Evolutionary conservation across 2,113 vertebrate species (phyloP).

Genomic region (Ciconia boyciana): DNA sequence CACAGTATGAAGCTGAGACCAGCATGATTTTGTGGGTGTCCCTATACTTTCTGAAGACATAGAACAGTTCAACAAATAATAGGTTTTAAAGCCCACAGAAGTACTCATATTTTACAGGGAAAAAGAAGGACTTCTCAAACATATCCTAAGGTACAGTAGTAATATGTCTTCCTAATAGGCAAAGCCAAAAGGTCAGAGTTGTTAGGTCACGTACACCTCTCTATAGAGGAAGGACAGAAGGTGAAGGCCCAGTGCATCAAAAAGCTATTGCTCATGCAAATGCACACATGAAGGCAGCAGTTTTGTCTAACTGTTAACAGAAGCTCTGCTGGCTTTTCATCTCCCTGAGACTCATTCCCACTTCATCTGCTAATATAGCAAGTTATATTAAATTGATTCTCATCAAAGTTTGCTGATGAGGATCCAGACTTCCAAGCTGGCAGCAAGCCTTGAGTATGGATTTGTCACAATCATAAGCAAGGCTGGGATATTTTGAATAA

Average conservation of each 20-base stretch:
- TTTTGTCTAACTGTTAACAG: background rate
- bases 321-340: background rate
- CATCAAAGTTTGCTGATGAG: background rate
- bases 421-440: conserved; percentile 1
- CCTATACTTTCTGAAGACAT: background rate
- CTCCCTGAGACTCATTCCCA: background rate
- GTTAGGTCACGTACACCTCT: background rate
- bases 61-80: background rate
- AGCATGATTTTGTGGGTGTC: background rate
- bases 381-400: background rate
- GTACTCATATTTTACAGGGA: background rate
- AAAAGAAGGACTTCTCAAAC: background rate
- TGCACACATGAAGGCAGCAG: background rate
- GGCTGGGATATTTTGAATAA: conserved; percentile 33
- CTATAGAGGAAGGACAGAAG: background rate
- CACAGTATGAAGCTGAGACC: background rate
- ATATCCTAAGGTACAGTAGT: background rate
- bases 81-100: background rate
- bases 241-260: background rate
- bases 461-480: conserved; percentile 28
- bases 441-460: conserved; percentile 1
- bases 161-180: background rate
- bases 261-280: background rate
- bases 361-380: conserved; percentile 13
- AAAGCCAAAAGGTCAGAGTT: background rate